Base-by-base conservation (phyloP, 2,113 vertebrate species). In the Trachemys scripta region DNA sequence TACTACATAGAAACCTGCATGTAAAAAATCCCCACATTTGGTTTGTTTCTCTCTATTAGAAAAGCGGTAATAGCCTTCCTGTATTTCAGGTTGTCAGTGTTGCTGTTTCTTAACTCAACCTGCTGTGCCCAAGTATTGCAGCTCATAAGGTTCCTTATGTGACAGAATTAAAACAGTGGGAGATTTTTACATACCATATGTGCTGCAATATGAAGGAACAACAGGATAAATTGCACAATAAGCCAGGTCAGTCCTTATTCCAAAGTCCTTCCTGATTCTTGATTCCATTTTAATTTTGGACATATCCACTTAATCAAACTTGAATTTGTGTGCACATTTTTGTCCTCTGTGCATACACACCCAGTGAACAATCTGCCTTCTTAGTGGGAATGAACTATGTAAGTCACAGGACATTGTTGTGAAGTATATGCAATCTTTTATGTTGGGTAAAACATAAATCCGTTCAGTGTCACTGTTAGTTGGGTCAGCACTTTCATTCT, bases 241-340 rank as follows among this genome's bases (percentile, higher is more conserved):
- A 0, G 0, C 42, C 22, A 24, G 35, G 35, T 51, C 0, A 1
- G 27, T 22, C 75, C 27, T 42, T 0, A 0, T 76, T 69, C 0
- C 0, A 42, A 24, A 91, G 19, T 3, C 57, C 10, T 53, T 87
- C 2, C 27, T 35, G 4, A 47, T 84, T 49, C 79, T 86, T 42
- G n/a, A 82, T 22, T 31, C 69, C 25, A 47, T 45, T 78, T 47
- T 57, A 72, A 72, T 72, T 24, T 1, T 1, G 35, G 16, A 65
- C 2, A 4, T 20, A 31, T 6, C 27, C 20, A 38, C 49, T 72
- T 16, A 69, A 53, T 20, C 14, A 50, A 76, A 25, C 19, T 20
- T 35, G 75, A 35, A 14, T 72, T 20, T 38, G 65, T 22, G n/a
- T 22, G 8, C 3, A 1, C 0, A 19, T 4, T 87, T 1, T n/a